Base-by-base conservation (phyloP, 2,888 invertebrate genomes). In the Lithophane ornitopus region DNA sequence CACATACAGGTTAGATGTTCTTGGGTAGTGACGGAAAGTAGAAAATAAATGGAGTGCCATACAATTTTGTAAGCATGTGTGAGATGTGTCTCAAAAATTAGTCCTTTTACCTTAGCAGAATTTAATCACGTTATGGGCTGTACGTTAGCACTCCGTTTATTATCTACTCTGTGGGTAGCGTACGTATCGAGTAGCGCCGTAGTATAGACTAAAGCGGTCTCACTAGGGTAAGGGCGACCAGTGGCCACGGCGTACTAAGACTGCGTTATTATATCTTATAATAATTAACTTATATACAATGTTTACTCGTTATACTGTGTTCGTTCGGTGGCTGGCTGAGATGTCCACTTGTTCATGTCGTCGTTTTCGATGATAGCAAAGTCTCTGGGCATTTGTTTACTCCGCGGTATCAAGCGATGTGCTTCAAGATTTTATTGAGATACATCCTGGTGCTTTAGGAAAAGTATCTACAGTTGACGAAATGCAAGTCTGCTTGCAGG, bases 181-280 rank as follows among this genome's bases (percentile, higher is more conserved):
- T 92, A 93, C 84, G 91, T 86, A 85, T 81, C 91, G 82, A 89
- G 91, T 94, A 94, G 93, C 89, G 90, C 90, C 89, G 91, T 94
- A 94, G 92, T 85, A 77, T 85, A 85, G 86, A 90, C 83, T 91
- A 91, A 90, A 91, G 92, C 92, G 91, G 92, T 93, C 94, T 93
- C 92, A 88, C 90, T 92, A 93, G 92, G 93, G 91, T 91, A 92
- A 91, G 87, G 87, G 88, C 84, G 88, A 88, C 84, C 90, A 89
- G 90, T 90, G 91, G 89, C 88, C 91, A 91, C 92, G 93, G 94
- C 92, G 92, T 93, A 92, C 90, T 93, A 96, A 96, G 96, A 96
- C 96, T 96, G 96, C 95, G 91, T 93, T 94, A 92, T 89, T 90
- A 91, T 91, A 90, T 83, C 85, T 86, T 82, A 81, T 81, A 81